Percentiles rank a stretch among this genome's conserved stretches.
Evolutionary conservation across 2,113 vertebrate species (phyloP).

Genomic region (Scomber colias): DNA sequence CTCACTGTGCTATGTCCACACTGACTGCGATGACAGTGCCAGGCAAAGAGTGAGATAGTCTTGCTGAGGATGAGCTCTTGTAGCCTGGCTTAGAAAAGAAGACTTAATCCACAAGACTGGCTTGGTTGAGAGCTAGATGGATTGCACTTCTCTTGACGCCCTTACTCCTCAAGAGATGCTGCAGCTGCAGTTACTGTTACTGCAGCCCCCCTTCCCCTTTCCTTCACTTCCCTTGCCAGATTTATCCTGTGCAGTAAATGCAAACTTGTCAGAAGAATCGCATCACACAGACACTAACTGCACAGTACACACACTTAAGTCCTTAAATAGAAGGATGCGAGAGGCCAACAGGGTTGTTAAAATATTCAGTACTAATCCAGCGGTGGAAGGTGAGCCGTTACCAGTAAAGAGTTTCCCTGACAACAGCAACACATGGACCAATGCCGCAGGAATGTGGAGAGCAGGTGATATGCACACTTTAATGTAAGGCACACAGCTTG

Average conservation of each 20-base stretch:
- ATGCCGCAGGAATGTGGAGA: slow-evolving; percentile 70
- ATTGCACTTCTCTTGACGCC: slow-evolving; percentile 48
- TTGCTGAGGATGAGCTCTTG: slow-evolving; percentile 72
- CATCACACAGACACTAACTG: slow-evolving; percentile 29
- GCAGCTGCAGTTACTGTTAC: slow-evolving; percentile 52
- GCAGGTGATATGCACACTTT: slow-evolving; percentile 27
- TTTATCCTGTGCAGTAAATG: slow-evolving; percentile 26
- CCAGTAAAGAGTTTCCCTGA: slow-evolving; percentile 88
- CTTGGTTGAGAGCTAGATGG: slow-evolving; percentile 45
- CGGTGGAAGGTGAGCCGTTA: slow-evolving; percentile 84
- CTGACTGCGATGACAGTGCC: slow-evolving; percentile 57
- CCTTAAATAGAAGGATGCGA: slow-evolving; percentile 8
- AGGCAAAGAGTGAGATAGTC: slow-evolving; percentile 32
- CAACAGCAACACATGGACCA: slow-evolving; percentile 85
- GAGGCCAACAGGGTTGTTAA: slow-evolving; percentile 72
- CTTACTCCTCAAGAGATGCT: slow-evolving; percentile 60
- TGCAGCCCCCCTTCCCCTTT: slow-evolving; percentile 41
- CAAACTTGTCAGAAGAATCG: slow-evolving; percentile 58
- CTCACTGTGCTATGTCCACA: slow-evolving; percentile 83
- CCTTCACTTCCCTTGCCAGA: slow-evolving; percentile 20
- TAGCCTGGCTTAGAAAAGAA: slow-evolving; percentile 74
- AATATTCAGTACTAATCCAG: slow-evolving; percentile 86
- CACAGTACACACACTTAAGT: slow-evolving; percentile 14
- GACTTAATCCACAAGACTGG: slow-evolving; percentile 77
- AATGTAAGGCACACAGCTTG: slow-evolving; percentile 13